Conservation (phyloP, 2,888 invertebrate genomes). For the Monochamus alternatus region DNA sequence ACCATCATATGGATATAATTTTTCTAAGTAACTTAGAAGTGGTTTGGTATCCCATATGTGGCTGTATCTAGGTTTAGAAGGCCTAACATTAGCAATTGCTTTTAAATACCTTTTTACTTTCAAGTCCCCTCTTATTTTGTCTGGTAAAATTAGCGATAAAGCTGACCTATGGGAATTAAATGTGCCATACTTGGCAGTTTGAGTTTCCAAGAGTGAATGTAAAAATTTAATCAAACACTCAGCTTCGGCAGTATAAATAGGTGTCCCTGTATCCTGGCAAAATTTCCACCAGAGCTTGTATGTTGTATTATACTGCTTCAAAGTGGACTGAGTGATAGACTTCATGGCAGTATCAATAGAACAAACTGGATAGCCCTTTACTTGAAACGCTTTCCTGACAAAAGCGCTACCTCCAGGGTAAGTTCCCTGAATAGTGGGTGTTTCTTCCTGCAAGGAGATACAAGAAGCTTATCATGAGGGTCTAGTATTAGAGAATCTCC, state of each 20-base stretch:
- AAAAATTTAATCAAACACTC: constrained; percentile 9
- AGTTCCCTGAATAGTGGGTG: constrained; percentile 4
- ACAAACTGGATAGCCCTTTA: constrained; percentile 17
- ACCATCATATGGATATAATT: constrained; percentile 23
- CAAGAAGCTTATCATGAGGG: background rate
- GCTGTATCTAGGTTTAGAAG: constrained; percentile 48
- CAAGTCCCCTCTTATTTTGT: constrained; percentile 15
- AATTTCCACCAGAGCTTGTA: constrained; percentile 51
- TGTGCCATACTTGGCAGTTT: background rate
- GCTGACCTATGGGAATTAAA: constrained; percentile 37
- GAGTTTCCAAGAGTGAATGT: background rate
- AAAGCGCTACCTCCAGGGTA: constrained; percentile 20
- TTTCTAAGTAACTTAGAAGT: constrained; percentile 47
- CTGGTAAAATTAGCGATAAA: constrained; percentile 23
- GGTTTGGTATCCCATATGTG: constrained; percentile 50
- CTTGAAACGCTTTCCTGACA: constrained; percentile 24
- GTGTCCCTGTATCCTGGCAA: constrained; percentile 30
- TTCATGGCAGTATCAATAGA: constrained; percentile 40
- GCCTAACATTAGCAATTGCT: constrained; percentile 48
- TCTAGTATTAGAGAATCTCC: constrained; percentile 1
- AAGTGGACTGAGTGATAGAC: constrained; percentile 46
- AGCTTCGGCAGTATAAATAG: constrained; percentile 15
- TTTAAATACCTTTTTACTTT: constrained; percentile 50
- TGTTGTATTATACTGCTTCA: constrained; percentile 49
- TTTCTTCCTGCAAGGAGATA: constrained; percentile 9